Conservation (phyloP, 2,888 invertebrate genomes). For the Petrophora chlorosata region DNA sequence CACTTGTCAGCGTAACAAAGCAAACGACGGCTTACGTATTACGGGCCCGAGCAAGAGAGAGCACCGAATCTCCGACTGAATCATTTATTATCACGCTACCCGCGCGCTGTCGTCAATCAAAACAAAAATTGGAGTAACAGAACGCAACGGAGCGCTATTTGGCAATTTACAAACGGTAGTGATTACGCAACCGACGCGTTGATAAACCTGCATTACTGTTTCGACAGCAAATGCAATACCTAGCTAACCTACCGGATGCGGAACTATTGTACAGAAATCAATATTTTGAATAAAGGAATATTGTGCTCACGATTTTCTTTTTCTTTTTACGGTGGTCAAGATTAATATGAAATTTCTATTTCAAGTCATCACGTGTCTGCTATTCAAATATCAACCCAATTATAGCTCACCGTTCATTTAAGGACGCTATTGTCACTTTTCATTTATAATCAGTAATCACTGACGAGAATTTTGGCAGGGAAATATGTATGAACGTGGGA, state of each 20-base stretch:
- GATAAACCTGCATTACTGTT: constrained; percentile 31
- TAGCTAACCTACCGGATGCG: constrained; percentile 22
- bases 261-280: constrained; percentile 29
- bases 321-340: constrained; percentile 19
- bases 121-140: constrained; percentile 38
- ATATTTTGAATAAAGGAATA: constrained; percentile 27
- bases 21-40: constrained; percentile 23
- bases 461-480: constrained; percentile 19
- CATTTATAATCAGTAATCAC: constrained; percentile 29
- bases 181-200: constrained; percentile 31
- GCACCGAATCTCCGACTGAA: constrained; percentile 38
- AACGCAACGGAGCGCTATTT: constrained; percentile 35
- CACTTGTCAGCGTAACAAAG: constrained; percentile 32
- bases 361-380: constrained; percentile 5
- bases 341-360: constrained; percentile 13
- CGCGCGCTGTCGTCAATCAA: constrained; percentile 41
- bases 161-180: constrained; percentile 33
- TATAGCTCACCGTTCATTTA: constrained; percentile 9
- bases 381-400: neutral
- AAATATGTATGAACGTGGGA: constrained; percentile 35
- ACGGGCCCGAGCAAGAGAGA: constrained; percentile 24
- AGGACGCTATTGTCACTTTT: constrained; percentile 15
- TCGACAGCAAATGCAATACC: constrained; percentile 20
- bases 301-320: constrained; percentile 10
- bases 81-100: constrained; percentile 52